These are phyloP conservation scores for Peromyscus maniculatus DNA, from an alignment of 2,113 vertebrate species.

Conservation along the genomic window DNA sequence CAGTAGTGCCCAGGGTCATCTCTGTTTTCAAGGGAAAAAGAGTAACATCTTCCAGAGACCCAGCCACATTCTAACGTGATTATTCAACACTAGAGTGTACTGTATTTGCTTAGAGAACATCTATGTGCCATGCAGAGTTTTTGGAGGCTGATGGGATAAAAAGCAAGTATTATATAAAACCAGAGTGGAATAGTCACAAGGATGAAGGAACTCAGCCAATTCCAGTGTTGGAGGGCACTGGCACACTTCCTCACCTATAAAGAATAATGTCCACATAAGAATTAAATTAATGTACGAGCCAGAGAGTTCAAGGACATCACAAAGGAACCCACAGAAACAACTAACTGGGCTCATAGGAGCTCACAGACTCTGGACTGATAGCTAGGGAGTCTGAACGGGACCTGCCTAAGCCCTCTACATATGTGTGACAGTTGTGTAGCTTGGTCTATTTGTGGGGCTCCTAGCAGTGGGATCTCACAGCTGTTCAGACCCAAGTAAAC, in stretches of 20 bases:
- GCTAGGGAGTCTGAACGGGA: neutral
- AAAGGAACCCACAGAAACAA: neutral
- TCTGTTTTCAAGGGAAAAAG: neutral
- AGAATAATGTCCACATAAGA: neutral
- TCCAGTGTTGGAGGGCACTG: fast-evolving
- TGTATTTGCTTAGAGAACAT: neutral
- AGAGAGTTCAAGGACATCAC: neutral
- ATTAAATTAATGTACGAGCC: neutral
- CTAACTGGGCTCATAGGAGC: neutral
- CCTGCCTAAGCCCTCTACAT: neutral
- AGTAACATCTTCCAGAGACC: neutral
- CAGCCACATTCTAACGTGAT: neutral
- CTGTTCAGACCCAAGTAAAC: too few relatives aligned
- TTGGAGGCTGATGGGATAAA: neutral
- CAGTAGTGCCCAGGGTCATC: too few relatives aligned
- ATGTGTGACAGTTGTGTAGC: neutral
- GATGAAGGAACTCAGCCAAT: neutral
- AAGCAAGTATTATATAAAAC: neutral
- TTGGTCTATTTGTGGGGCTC: neutral
- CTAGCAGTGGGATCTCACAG: neutral
- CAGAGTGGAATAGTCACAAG: neutral
- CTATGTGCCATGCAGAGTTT: neutral
- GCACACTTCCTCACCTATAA: neutral
- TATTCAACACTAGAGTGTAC: neutral
- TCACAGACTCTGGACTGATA: neutral